A percentile compares a stretch with the other conserved stretches of the same genome.
phyloP scores from a whole-genome alignment of 2,888 invertebrate genomes.

The Lepidochitona cinerea region DNA sequence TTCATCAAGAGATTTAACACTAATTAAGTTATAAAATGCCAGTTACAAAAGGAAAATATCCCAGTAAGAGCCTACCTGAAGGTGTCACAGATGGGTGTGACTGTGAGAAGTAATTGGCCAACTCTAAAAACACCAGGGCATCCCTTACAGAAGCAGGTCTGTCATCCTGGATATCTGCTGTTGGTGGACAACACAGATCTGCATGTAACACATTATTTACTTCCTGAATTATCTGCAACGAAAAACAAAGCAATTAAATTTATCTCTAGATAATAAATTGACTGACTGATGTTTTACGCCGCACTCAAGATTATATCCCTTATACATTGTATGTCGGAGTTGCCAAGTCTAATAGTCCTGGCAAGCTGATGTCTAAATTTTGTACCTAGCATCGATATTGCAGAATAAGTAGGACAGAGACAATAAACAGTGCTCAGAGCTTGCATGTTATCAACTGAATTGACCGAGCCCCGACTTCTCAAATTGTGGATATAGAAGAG shows the following conservation, averaged over 20 bases:
- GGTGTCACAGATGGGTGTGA: conserved; percentile 4
- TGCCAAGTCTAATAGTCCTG: neutral
- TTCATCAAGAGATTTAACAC: too few relatives aligned
- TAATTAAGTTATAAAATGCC: too few relatives aligned
- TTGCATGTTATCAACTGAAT: too few relatives aligned
- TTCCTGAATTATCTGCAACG: conserved; percentile 42
- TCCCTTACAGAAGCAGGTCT: conserved; percentile 71
- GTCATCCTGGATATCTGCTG: conserved; percentile 59
- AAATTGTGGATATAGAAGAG: too few relatives aligned
- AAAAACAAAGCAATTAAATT: neutral
- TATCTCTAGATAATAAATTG: neutral
- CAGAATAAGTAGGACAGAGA: too few relatives aligned
- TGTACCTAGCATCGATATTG: too few relatives aligned
- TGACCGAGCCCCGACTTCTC: too few relatives aligned
- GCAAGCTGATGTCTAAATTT: neutral
- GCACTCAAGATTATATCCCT: neutral
- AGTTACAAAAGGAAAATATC: too few relatives aligned
- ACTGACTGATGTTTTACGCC: neutral
- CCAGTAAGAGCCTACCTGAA: neutral
- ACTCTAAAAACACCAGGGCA: conserved; percentile 71
- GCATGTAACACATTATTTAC: conserved; percentile 48
- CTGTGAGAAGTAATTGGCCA: conserved; percentile 59
- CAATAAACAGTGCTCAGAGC: too few relatives aligned
- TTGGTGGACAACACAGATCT: conserved; percentile 57
- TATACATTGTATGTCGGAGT: neutral